Percentiles rank a stretch among this genome's conserved stretches.
phyloP scores from a whole-genome alignment of 2,888 invertebrate genomes.

The Epirrhoe alternata region DNA sequence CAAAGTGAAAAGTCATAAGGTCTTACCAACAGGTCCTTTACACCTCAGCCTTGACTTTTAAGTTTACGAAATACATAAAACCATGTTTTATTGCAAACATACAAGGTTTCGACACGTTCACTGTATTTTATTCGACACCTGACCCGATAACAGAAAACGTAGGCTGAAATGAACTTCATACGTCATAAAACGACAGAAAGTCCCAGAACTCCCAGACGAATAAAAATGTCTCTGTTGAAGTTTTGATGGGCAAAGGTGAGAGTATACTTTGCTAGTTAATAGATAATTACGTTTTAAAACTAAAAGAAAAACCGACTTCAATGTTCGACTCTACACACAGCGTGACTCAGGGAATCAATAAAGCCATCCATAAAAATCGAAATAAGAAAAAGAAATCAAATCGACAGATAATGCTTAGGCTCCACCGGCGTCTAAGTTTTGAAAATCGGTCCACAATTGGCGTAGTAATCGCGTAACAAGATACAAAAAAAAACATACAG shows the following conservation, averaged over 20 bases:
- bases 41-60: conserved; percentile 37
- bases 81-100: conserved; percentile 10
- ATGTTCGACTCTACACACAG: too few species aligned
- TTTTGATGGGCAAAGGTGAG: conserved; percentile 19
- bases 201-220: conserved; percentile 26
- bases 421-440: too few species aligned
- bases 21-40: conserved; percentile 29
- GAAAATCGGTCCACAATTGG: too few species aligned
- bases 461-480: too few species aligned
- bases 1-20: conserved; percentile 32
- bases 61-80: conserved; percentile 19
- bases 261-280: conserved; percentile 1
- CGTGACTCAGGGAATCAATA: too few species aligned
- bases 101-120: conserved; percentile 27
- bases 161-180: conserved; percentile 22
- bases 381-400: too few species aligned
- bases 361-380: too few species aligned
- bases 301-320: too few species aligned
- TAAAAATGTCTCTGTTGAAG: conserved; percentile 11
- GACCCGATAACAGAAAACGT: conserved; percentile 30
- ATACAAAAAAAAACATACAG: too few species aligned
- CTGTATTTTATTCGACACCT: conserved; percentile 5
- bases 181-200: conserved; percentile 22
- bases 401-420: too few species aligned
- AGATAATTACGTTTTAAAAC: too few species aligned